These are phyloP conservation scores for Mormyrus proboscirostris DNA, from an alignment of 2,797 vertebrate genomes.

Conservation along the genomic window DNA sequence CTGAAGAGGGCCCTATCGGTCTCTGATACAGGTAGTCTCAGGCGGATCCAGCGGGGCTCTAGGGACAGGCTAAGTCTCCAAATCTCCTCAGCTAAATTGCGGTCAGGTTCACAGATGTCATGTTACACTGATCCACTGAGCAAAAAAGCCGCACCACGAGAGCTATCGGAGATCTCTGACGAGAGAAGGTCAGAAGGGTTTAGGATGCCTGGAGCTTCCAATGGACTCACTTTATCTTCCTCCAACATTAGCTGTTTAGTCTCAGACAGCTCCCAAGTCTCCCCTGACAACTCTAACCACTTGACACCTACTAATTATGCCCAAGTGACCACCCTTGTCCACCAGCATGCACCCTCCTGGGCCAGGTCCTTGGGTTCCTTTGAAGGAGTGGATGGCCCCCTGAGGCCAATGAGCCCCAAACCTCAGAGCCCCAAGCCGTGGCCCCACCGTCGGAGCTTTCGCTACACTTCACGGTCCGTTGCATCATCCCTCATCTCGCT, in stretches of 20 bases:
- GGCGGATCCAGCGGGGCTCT: conserved; percentile 6
- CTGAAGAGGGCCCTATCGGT: conserved; percentile 42
- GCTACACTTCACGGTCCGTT: conserved; percentile 47
- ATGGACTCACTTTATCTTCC: conserved; percentile 40
- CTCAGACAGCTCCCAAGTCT: conserved; percentile 40
- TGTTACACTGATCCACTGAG: conserved; percentile 22
- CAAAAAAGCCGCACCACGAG: conserved; percentile 28
- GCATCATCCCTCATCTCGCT: conserved; percentile 65
- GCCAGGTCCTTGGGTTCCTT: conserved; percentile 46
- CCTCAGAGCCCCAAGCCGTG: conserved; percentile 57
- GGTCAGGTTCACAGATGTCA: background rate
- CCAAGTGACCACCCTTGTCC: conserved; percentile 37
- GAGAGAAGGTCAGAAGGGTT: conserved; percentile 30
- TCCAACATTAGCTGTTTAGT: conserved; percentile 32
- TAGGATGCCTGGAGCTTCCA: conserved; percentile 38
- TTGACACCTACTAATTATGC: conserved; percentile 36
- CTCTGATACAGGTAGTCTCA: conserved; percentile 18
- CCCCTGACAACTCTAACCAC: conserved; percentile 47
- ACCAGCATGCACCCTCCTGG: conserved; percentile 46
- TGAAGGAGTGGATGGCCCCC: conserved; percentile 56
- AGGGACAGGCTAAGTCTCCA: conserved; percentile 34
- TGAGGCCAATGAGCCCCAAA: conserved; percentile 72
- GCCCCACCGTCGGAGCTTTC: conserved; percentile 46
- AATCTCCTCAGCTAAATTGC: conserved; percentile 22
- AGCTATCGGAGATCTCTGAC: conserved; percentile 35